Evolutionary conservation across 37 sponge, comb jelly and placozoan genomes (phyloP).

Genomic region (Mnemiopsis leidyi): DNA sequence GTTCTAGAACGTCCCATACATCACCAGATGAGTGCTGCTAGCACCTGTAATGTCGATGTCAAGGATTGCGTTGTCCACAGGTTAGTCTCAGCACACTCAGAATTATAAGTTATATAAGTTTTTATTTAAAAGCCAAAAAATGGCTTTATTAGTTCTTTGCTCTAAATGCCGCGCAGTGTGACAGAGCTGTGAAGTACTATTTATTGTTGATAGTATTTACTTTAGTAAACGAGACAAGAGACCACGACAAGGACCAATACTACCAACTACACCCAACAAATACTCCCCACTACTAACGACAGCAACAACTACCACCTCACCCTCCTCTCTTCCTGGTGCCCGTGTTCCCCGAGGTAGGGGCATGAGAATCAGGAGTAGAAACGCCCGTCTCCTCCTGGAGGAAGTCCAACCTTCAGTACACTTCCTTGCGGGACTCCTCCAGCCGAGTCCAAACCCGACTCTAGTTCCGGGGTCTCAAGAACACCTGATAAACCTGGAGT

Average conservation of each 20-base stretch:
- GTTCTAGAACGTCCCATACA: conserved; percentile 83
- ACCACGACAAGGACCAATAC: not conserved
- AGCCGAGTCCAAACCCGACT: not conserved
- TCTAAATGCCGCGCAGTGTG: too few relatives aligned
- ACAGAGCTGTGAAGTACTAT: too few relatives aligned
- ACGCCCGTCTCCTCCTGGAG: not conserved
- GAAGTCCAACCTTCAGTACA: not conserved
- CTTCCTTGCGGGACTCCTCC: not conserved
- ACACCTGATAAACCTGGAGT: not conserved
- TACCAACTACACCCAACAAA: not conserved
- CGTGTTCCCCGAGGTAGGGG: not conserved
- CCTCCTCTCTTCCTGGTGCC: not conserved
- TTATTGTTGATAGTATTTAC: too few relatives aligned
- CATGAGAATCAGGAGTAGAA: not conserved
- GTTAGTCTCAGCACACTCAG: not conserved
- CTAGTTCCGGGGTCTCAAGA: not conserved
- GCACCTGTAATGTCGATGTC: conserved; percentile 70
- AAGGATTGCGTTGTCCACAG: conserved; percentile 69
- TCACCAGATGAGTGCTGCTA: conserved; percentile 55
- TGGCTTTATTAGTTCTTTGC: too few relatives aligned
- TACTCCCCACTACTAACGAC: not conserved
- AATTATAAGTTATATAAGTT: too few relatives aligned
- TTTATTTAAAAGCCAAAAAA: too few relatives aligned
- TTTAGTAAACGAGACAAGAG: not conserved
- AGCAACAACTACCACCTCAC: not conserved